A percentile compares a stretch with the other conserved stretches of the same genome.
These are phyloP conservation scores for Caenorhabditis becei DNA, from an alignment of 2,888 invertebrate genomes.

Conservation along the genomic window DNA sequence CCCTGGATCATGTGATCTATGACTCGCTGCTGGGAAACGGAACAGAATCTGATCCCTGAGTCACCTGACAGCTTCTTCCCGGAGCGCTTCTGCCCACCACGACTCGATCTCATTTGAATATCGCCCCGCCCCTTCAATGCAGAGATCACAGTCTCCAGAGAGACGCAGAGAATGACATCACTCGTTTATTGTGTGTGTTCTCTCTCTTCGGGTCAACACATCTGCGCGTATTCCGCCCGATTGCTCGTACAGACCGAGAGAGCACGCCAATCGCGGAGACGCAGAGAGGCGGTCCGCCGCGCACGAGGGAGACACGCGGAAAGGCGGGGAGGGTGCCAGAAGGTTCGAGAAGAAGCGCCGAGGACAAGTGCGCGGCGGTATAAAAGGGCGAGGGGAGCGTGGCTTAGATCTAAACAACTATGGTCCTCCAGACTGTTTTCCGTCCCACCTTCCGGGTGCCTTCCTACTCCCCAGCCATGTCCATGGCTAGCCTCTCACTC, in stretches of 20 bases:
- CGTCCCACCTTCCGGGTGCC: slow-evolving; percentile 13
- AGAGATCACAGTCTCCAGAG: slow-evolving; percentile 3
- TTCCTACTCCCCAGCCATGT: background rate
- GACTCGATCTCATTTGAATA: slow-evolving; percentile 32
- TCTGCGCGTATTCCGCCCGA: slow-evolving; percentile 52
- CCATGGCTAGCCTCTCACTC: slow-evolving; percentile 30
- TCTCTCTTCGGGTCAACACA: slow-evolving; percentile 30
- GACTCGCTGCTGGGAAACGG: slow-evolving; percentile 1
- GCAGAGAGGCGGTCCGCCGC: slow-evolving; percentile 18
- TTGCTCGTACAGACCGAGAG: slow-evolving; percentile 38
- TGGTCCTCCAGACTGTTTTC: slow-evolving; percentile 39
- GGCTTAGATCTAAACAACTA: background rate
- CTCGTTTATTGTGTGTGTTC: slow-evolving; percentile 9
- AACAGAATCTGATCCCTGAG: slow-evolving; percentile 4
- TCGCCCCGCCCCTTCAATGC: slow-evolving; percentile 5
- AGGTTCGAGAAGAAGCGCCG: slow-evolving; percentile 57
- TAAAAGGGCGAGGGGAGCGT: slow-evolving; percentile 14
- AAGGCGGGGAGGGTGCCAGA: slow-evolving; percentile 39
- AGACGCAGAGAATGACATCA: slow-evolving; percentile 53
- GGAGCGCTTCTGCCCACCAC: slow-evolving; percentile 2
- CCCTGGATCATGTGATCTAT: background rate
- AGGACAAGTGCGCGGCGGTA: slow-evolving; percentile 10
- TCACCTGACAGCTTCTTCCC: slow-evolving; percentile 25
- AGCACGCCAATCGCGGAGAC: slow-evolving; percentile 33
- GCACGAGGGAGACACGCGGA: slow-evolving; percentile 36